Percentiles rank a stretch among this genome's conserved stretches.
Evolutionary conservation across 1,140 invertebrate genomes (phyloP).

Genomic region (Rhizoglyphus robini): DNA sequence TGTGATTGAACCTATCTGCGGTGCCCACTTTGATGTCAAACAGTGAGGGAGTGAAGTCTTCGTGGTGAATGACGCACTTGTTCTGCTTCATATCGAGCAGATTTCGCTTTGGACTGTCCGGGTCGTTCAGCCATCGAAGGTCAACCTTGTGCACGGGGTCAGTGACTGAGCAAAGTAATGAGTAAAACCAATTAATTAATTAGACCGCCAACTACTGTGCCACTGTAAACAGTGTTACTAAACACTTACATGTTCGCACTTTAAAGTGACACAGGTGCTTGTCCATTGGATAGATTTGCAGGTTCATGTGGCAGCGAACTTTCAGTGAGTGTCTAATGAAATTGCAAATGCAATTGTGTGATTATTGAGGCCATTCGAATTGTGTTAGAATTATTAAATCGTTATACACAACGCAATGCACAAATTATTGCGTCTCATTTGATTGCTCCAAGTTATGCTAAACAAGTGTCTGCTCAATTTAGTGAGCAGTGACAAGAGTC

Average conservation of each 20-base stretch:
- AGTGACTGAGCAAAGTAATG: slow-evolving; percentile 7
- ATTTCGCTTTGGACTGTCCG: not conserved
- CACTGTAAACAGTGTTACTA: no score
- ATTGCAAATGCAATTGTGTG: not conserved
- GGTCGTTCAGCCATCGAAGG: slow-evolving; percentile 21
- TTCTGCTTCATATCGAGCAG: not conserved
- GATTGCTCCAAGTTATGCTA: not conserved
- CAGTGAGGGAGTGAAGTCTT: not conserved
- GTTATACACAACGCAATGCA: not conserved
- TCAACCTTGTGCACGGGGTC: slow-evolving; percentile 12
- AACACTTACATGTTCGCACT: slow-evolving; percentile 30
- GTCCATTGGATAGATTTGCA: slow-evolving; percentile 32
- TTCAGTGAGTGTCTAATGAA: slow-evolving; percentile 23
- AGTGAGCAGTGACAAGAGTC: not conserved
- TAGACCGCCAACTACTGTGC: no score
- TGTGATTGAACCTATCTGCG: not conserved
- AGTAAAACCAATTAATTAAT: not conserved
- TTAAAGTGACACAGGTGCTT: slow-evolving; percentile 29
- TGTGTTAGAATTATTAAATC: not conserved
- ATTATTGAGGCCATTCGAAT: no score
- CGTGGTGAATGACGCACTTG: not conserved
- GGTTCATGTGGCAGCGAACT: slow-evolving; percentile 29
- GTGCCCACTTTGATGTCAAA: not conserved
- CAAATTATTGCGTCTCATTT: not conserved
- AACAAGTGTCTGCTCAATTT: not conserved